Evolutionary conservation across 2,113 vertebrate species (phyloP).

Genomic region (Tinamus guttatus): DNA sequence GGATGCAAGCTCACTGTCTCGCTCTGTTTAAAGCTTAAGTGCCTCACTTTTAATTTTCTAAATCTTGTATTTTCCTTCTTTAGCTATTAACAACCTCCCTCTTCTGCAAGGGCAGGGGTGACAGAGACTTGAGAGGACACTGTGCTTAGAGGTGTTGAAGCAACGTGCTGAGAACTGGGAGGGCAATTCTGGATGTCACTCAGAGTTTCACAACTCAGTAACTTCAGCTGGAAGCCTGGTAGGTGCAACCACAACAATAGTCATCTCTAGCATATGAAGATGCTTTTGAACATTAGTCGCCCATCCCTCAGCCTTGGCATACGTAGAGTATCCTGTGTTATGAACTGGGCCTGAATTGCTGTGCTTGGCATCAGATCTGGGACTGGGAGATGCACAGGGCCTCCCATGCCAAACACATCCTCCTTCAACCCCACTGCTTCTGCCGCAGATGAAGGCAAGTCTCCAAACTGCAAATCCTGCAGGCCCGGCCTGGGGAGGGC

Average conservation of each 20-base stretch:
- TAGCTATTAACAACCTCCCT: neutral
- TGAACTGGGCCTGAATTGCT: neutral
- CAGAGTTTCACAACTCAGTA: neutral
- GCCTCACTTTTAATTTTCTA: neutral
- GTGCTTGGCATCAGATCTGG: neutral
- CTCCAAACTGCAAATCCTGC: neutral
- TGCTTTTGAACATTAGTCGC: neutral
- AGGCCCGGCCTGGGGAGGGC: neutral
- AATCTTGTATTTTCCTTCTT: neutral
- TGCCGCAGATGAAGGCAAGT: neutral
- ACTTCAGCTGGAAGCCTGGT: neutral
- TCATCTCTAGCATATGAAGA: neutral
- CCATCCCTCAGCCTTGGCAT: neutral
- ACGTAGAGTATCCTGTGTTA: neutral
- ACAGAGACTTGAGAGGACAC: neutral
- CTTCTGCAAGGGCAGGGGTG: neutral
- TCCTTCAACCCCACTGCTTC: neutral
- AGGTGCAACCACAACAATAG: neutral
- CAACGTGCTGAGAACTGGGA: neutral
- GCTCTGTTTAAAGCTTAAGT: neutral
- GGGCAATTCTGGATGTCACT: neutral
- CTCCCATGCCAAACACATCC: neutral
- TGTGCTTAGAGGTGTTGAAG: neutral
- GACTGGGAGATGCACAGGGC: rapidly evolving
- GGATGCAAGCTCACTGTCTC: neutral